Conservation (phyloP, 2,113 vertebrate genomes). For the Tilapia sparmanii region DNA sequence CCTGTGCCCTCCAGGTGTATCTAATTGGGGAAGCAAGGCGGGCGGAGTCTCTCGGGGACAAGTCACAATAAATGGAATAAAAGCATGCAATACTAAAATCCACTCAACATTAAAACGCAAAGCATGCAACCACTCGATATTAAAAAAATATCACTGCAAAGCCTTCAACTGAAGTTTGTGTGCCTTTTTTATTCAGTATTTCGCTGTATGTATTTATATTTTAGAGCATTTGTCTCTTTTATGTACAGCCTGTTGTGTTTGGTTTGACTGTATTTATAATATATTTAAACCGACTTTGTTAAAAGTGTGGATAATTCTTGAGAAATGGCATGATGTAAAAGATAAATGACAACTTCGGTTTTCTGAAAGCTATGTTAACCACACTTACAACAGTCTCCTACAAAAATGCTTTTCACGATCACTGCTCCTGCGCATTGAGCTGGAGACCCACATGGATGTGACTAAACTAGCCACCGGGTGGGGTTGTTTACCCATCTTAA, state of each 20-base stretch:
- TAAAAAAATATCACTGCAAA: background rate
- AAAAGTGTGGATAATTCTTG: background rate
- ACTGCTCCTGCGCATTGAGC: background rate
- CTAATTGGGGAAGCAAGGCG: no score
- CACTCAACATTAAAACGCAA: no score
- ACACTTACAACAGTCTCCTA: background rate
- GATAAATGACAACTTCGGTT: background rate
- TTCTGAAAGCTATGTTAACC: background rate
- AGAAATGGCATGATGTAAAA: background rate
- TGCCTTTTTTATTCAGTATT: background rate
- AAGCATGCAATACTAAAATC: no score
- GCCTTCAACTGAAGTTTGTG: background rate
- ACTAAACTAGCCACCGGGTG: background rate
- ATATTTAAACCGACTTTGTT: background rate
- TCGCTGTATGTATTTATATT: background rate
- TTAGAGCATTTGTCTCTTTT: background rate
- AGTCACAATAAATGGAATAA: no score
- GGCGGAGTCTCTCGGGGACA: no score
- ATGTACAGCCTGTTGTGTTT: background rate
- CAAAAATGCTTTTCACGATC: background rate
- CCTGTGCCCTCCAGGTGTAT: no score
- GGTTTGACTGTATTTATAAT: background rate
- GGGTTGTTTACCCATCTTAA: slow-evolving; percentile 1
- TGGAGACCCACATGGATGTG: background rate
- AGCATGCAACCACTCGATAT: no score